phyloP scores from a whole-genome alignment of 2,113 vertebrate genomes.

The Neopipo cinnamomea region DNA sequence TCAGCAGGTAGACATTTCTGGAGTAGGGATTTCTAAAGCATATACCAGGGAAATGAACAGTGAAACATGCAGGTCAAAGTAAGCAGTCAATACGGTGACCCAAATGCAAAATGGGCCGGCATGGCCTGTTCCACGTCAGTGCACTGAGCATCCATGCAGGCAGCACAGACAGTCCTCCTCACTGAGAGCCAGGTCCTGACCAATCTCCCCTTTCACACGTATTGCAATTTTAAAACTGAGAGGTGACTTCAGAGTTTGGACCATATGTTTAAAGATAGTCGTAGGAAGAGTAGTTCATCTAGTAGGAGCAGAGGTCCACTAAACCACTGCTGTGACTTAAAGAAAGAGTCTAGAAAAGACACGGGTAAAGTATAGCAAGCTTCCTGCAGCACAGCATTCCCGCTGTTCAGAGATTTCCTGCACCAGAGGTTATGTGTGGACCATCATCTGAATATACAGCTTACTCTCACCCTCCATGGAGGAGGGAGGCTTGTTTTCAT shows the following conservation, averaged over 20 bases:
- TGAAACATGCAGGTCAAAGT: not conserved
- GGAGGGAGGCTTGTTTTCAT: not conserved
- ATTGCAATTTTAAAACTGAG: not conserved
- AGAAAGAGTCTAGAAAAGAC: not conserved
- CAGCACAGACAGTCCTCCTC: not conserved
- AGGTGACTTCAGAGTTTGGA: not conserved
- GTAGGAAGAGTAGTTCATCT: not conserved
- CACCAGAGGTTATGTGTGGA: not conserved
- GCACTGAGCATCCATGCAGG: rapidly evolving
- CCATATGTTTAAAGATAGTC: not conserved
- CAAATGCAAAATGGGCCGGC: not conserved
- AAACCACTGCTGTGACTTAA: not conserved
- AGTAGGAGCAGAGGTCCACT: not conserved
- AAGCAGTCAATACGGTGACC: not conserved
- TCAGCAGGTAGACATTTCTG: not conserved
- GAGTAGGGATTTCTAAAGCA: not conserved
- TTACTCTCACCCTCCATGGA: not conserved
- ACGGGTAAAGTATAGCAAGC: not conserved
- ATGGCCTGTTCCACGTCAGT: rapidly evolving
- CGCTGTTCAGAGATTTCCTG: not conserved
- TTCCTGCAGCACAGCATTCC: not conserved
- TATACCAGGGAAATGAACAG: not conserved
- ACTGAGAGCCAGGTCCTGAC: not conserved
- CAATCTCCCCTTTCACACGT: not conserved
- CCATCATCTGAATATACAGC: not conserved